Evolutionary conservation across 2,113 vertebrate genomes (phyloP), one percentile per base, ranked within the genome.

Genomic region (Lamprotornis superbus): DNA sequence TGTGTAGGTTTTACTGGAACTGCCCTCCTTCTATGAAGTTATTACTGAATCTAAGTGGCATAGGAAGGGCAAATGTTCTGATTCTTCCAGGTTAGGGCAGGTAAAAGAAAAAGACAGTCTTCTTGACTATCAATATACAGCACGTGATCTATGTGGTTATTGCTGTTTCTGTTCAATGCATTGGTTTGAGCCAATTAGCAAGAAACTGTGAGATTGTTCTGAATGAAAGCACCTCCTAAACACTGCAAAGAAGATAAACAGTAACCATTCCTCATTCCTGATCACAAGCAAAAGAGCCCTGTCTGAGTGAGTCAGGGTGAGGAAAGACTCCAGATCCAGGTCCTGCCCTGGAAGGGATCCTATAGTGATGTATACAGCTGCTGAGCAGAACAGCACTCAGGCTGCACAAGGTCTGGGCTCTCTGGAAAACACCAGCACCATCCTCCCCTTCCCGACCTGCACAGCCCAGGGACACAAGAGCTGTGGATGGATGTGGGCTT

Each of bases 401-500:
- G 33, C 12, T 1, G 0, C 25, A 7, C 3, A 28, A 57, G 23
- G 5, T 35, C 11, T 35, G 57, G 39, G 30, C 24, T 49, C 31
- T 40, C 20, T 46, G 31, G 39, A 31, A 46, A 37, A 20, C 10
- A 7, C 25, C 12, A 47, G 55, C 4, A 20, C 4, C 16, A 16
- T 21, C 20, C 9, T 52, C 40, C 49, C 56, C 65, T 52, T 27
- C 49, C 64, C 2, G 0, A 4, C 31, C 28, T 2, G 16, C 69
- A 31, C 57, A 73, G 33, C 65, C 15, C 53, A 37, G 15, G 37
- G 27, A 37, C 65, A 93, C 44, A 3, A 11, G 50, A 0, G 1
- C 4, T 6, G 22, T 12, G 56, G 9, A 19, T 1, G 4, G 5
- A 52, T 2, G 4, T 2, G 3, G 15, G 0, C 28, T 19, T 11